phyloP scores from a whole-genome alignment of 2,888 invertebrate species.

The Xestia ashworthii region DNA sequence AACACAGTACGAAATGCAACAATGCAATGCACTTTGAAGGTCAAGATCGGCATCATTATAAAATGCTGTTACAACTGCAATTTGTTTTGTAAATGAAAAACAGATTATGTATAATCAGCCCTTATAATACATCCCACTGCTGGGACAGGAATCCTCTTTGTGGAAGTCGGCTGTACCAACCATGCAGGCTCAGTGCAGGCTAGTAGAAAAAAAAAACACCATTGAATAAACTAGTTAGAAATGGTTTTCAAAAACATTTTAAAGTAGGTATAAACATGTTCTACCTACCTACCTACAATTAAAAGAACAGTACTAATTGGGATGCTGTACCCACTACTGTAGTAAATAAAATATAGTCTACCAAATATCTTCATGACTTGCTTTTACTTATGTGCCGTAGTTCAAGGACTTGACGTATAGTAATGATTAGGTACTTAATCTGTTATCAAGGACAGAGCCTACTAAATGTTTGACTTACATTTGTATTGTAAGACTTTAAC shows the following conservation, averaged over 20 bases:
- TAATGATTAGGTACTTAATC: conserved; percentile 26
- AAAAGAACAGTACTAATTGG: neutral
- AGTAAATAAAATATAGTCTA: neutral
- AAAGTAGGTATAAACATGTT: neutral
- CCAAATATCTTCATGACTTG: conserved; percentile 26
- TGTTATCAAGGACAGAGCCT: conserved; percentile 22
- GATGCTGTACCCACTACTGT: neutral
- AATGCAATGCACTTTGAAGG: conserved; percentile 35
- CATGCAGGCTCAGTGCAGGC: neutral
- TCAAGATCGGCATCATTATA: conserved; percentile 15
- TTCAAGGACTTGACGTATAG: conserved; percentile 40
- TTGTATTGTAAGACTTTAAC: neutral
- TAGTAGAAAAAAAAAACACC: neutral
- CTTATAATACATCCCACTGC: neutral
- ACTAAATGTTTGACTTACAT: conserved; percentile 2
- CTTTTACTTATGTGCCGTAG: conserved; percentile 28
- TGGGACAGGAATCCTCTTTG: neutral
- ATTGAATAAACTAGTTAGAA: no score
- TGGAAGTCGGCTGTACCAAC: neutral
- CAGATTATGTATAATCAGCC: no score
- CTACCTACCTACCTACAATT: neutral
- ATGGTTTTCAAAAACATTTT: no score
- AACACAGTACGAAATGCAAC: neutral
- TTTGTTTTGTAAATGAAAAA: neutral
- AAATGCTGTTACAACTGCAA: neutral